Base-by-base conservation (phyloP, 2,113 vertebrate genomes). In the Prionailurus viverrinus region DNA sequence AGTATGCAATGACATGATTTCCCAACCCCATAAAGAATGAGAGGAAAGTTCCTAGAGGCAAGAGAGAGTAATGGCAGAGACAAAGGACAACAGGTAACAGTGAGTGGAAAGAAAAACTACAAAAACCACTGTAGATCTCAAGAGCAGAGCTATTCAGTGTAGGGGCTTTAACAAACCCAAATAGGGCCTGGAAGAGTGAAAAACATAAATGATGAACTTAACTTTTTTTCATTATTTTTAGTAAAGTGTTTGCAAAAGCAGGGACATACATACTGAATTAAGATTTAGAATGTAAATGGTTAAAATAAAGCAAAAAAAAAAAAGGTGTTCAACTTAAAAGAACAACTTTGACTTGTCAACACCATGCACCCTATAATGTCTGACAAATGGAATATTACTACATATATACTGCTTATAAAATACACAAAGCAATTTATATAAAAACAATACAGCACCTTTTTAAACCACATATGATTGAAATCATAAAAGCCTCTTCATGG, bases 361-460 rank as follows among this genome's bases (percentile, higher is more conserved):
- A 78, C 36, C 33, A 31, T 13, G 15, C 3, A 76, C 2, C 74
- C 25, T 82, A 68, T 23, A 11, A 69, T 80, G 18, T 48, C 83
- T 81, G 51, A 55, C 63, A 90, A 90, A 74, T 78, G 61, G 39
- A 53, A 51, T 48, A 51, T 73, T 10, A 89, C 13, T 69, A 87
- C n/a, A 88, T 18, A 61, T 9, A 69, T 9, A 36, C 48, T 48
- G 48, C 15, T 94, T 86, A 71, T 58, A 92, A 97, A 86, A 94
- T 55, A 73, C 33, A 81, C 27, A 76, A 83, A 78, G 66, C 39
- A 89, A 91, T 96, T 83, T n/a, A 65, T 79, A 96, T 87, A 80
- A 74, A 94, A 97, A 86, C n/a, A 96, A 88, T 36, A 91, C 5
- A 96, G 92, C 91, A 89, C 76, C 85, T 89, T 94, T 97, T 92